Evolutionary conservation across 2,113 vertebrate genomes (phyloP), one percentile per base, ranked within the genome.

Genomic region (Microtus ochrogaster): DNA sequence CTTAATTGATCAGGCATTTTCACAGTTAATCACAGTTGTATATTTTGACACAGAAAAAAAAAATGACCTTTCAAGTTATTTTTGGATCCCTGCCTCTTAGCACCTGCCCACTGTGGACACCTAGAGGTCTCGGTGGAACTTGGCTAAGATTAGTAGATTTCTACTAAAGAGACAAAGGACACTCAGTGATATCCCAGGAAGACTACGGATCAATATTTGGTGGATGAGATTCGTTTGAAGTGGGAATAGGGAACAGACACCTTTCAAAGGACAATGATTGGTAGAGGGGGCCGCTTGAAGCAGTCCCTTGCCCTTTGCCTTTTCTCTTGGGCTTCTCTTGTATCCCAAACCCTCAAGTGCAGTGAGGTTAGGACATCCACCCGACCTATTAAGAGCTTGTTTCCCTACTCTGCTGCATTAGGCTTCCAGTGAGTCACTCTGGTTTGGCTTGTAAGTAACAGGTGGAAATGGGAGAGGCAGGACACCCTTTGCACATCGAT

Each of bases 391-490:
- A 44, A 83, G 72, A 96, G 95, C 82, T 91, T 14, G 81, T 97
- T 97, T 94, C 52, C 41, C 90, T 94, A 89, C 96, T 96, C 91
- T 94, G 82, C 39, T 72, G 68, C 79, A 63, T 95, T 65, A 76
- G 72, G n/a, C 33, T 4, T 0, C 68, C 7, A 0, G 49, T 96
- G 92, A 96, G 90, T 96, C 96, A 95, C 58, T 78, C 94, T 74
- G n/a, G 77, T 86, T 84, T 74, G 81, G 61, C 97, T 97, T 96
- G 95, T 91, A 96, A 94, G 92, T 95, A 94, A 95, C 85, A 97
- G 95, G 95, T 86, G 66, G 97, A 91, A 77, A 89, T 39, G n/a
- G 36, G 72, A 82, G 81, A 94, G 55, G 73, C 81, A 41, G 44
- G 68, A 22, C 87, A 39, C 65, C 73, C 73, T 86, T 52, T 58